Evolutionary conservation across 2,888 invertebrate genomes (phyloP), one percentile per base, ranked within the genome.

Genomic region (Idaea biselata): DNA sequence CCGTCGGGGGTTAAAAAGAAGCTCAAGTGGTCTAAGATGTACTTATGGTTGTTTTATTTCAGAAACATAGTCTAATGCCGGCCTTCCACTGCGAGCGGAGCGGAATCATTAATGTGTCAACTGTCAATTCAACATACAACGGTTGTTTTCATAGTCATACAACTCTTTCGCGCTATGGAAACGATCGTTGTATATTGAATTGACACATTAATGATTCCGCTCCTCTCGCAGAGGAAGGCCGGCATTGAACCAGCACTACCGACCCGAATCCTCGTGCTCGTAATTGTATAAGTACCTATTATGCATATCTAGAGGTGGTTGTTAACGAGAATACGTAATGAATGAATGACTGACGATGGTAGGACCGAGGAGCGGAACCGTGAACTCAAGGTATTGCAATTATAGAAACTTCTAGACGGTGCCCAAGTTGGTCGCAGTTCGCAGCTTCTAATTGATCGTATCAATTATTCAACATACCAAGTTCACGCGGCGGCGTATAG

Each of bases 391-490:
- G 79, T 82, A 80, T 80, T 80, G 81, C 83, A 82, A 83, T 84
- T 84, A 81, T 75, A 83, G 75, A 74, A 83, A 85, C 78, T 80
- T 80, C 67, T 57, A 71, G 74, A 66, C 63, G 65, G 63, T 44
- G 70, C 70, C 74, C 72, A 82, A 83, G 79, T 85, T 79, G 69
- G 74, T 71, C 70, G 71, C 75, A 70, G 74, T 75, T 72, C 72
- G 74, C 66, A 62, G 64, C 68, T 67, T 78, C 81, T 87, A 88
- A 87, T 88, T 87, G 84, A 88, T 87, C 83, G 79, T 76, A 80
- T 87, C 86, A 83, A 88, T 88, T 87, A 88, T 88, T 87, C 86
- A 86, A 73, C 72, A 71, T 68, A 72, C 71, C 73, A 83, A 83
- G 71, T 84, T 80, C 68, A 70, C 60, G 44, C 44, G 44, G 11